Percentiles rank a stretch among this genome's conserved stretches.
phyloP scores from a whole-genome alignment of 2,797 vertebrate genomes.

The Botia almorhae region DNA sequence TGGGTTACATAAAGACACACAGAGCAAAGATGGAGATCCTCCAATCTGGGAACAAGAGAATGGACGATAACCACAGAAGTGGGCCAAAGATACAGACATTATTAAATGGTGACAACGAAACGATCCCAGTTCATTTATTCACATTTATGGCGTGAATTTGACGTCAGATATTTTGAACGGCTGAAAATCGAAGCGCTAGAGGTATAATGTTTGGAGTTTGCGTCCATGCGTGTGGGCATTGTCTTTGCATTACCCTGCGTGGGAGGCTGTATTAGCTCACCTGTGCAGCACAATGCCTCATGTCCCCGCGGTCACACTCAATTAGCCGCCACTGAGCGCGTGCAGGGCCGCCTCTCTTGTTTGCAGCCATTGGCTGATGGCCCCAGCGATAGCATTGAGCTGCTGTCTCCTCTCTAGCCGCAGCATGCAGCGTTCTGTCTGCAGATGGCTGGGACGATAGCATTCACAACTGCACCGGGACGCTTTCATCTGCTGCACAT shows the following conservation, averaged over 20 bases:
- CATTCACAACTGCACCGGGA: conserved; percentile 73
- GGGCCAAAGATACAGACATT: too few species aligned
- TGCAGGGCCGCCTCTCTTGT: conserved; percentile 55
- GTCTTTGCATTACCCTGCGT: conserved; percentile 51
- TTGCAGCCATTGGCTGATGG: conserved; percentile 73
- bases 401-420: conserved; percentile 68
- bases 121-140: conserved; percentile 9
- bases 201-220: conserved; percentile 14
- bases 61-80: background rate
- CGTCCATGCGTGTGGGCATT: conserved; percentile 34
- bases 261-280: conserved; percentile 78
- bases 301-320: conserved; percentile 72
- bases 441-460: conserved; percentile 78
- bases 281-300: conserved; percentile 74
- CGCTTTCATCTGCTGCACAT: conserved; percentile 61
- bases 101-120: background rate
- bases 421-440: conserved; percentile 72
- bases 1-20: conserved; percentile 7
- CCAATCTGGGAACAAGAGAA: background rate
- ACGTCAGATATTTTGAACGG: background rate
- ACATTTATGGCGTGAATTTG: conserved; percentile 8
- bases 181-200: background rate
- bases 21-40: conserved; percentile 5
- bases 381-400: conserved; percentile 70
- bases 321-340: conserved; percentile 71